Conservation (phyloP, 2,888 invertebrate genomes). For the Gastracanthus pulcherrimus region DNA sequence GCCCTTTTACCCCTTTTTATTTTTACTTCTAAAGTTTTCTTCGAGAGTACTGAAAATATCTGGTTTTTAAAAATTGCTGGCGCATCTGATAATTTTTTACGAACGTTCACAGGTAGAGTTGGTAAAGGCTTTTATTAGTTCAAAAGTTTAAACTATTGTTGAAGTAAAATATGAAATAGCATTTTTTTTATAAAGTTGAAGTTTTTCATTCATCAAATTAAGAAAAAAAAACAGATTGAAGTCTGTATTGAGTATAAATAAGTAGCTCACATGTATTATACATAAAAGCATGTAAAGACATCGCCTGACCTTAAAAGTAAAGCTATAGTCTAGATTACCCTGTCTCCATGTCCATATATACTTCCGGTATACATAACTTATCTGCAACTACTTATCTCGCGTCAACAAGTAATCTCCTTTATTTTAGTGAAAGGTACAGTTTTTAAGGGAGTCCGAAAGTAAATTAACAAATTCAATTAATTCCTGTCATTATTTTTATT, state of each 20-base stretch:
- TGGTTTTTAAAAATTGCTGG: not conserved
- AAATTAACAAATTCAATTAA: too few relatives aligned
- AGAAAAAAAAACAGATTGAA: not conserved
- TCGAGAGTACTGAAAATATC: not conserved
- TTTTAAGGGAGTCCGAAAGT: too few relatives aligned
- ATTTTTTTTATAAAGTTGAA: not conserved
- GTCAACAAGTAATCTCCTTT: not conserved
- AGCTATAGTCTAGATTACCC: not conserved
- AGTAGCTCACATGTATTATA: too few relatives aligned
- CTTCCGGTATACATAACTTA: not conserved
- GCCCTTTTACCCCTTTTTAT: not conserved
- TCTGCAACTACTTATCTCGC: not conserved
- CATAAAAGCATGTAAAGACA: not conserved
- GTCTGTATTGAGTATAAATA: not conserved
- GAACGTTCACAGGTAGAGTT: too few relatives aligned
- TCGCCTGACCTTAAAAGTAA: not conserved
- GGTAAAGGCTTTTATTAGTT: too few relatives aligned
- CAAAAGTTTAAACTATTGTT: too few relatives aligned
- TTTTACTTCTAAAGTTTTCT: not conserved
- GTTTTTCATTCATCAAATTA: not conserved
- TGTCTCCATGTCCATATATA: not conserved
- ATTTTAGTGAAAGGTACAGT: too few relatives aligned
- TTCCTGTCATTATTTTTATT: too few relatives aligned
- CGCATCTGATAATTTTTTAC: too few relatives aligned
- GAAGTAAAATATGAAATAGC: not conserved